Evolutionary conservation across 2,888 invertebrate genomes (phyloP).

Genomic region (Cylindroiulus punctatus): DNA sequence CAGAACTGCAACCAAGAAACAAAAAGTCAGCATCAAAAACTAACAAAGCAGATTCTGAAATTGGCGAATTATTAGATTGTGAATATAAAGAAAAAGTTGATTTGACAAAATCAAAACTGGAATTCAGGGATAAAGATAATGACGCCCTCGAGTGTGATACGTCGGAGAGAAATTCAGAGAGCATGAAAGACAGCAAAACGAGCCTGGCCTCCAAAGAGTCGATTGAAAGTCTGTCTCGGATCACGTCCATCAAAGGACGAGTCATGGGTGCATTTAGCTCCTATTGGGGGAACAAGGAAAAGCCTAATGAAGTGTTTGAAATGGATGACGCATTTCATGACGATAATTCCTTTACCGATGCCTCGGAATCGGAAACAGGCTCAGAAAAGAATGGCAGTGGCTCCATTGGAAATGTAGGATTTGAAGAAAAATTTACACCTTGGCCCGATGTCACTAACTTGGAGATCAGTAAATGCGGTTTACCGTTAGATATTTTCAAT

Average conservation of each 20-base stretch:
- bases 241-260: constrained; percentile 60
- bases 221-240: constrained; percentile 54
- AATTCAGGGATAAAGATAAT: constrained; percentile 56
- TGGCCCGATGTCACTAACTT: constrained; percentile 60
- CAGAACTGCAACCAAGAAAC: not conserved
- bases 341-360: not conserved
- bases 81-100: constrained; percentile 57
- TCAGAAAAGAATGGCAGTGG: constrained; percentile 71
- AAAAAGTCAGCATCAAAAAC: not conserved
- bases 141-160: constrained; percentile 52
- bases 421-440: constrained; percentile 50
- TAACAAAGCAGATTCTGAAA: constrained; percentile 51
- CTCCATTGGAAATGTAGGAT: not conserved
- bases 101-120: constrained; percentile 57
- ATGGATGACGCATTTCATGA: constrained; percentile 3
- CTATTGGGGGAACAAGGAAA: constrained; percentile 61
- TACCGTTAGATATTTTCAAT: constrained; percentile 87
- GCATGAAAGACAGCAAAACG: constrained; percentile 54
- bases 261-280: constrained; percentile 60
- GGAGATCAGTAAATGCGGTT: constrained; percentile 77
- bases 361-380: constrained; percentile 66
- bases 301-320: constrained; percentile 6
- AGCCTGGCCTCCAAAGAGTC: constrained; percentile 58
- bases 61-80: constrained; percentile 58
- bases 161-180: constrained; percentile 48